Evolutionary conservation across 2,113 vertebrate genomes (phyloP).

Genomic region (Machaerirhynchus nigripectus): DNA sequence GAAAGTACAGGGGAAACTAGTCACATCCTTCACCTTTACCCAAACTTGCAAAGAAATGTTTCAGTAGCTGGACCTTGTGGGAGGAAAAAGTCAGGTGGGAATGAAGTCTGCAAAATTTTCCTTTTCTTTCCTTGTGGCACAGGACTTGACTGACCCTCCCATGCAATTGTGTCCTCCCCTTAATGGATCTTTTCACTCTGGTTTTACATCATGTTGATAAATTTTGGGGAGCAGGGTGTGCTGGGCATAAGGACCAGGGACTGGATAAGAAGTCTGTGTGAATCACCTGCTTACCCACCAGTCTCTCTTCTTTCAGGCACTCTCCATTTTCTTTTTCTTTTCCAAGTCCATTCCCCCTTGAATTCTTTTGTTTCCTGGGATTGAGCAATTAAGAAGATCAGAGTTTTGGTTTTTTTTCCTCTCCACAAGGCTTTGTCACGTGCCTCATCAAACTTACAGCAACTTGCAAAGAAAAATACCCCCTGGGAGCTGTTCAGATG

Average conservation of each 20-base stretch:
- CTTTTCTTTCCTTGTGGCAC: not conserved
- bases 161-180: not conserved
- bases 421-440: slow-evolving; percentile 73
- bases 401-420: not conserved
- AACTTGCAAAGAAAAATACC: slow-evolving; percentile 67
- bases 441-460: slow-evolving; percentile 71
- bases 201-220: not conserved
- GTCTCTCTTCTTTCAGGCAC: not conserved
- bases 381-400: slow-evolving; percentile 52
- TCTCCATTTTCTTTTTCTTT: not conserved
- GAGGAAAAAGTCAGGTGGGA: not conserved
- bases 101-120: not conserved
- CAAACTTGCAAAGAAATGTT: not conserved
- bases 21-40: fast-evolving
- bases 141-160: not conserved
- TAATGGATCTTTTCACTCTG: not conserved
- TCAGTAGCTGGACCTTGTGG: not conserved
- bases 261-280: not conserved
- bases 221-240: not conserved
- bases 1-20: not conserved
- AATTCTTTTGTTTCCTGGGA: slow-evolving; percentile 40
- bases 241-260: not conserved
- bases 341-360: not conserved
- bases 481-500: slow-evolving; percentile 44
- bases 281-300: not conserved